Percentiles rank a stretch among this genome's conserved stretches.
These are phyloP conservation scores for Halocynthia roretzi DNA, from an alignment of 23 tunicate genomes.

Conservation along the genomic window DNA sequence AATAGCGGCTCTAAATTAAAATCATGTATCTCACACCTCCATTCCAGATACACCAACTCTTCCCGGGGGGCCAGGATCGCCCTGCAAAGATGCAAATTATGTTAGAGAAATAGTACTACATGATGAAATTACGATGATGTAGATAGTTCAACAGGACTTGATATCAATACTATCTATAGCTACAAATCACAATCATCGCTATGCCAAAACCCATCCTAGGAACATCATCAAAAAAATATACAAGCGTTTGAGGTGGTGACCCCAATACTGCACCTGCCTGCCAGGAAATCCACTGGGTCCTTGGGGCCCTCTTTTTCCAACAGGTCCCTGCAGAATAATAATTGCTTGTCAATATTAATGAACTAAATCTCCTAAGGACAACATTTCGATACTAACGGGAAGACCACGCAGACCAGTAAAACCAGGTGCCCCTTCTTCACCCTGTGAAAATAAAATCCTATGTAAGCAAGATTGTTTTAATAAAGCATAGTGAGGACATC, in stretches of 20 bases:
- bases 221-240: background rate
- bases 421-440: background rate
- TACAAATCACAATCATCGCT: too few relatives aligned
- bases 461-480: background rate
- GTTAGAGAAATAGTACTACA: too few relatives aligned
- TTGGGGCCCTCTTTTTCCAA: background rate
- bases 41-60: background rate
- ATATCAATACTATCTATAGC: too few relatives aligned
- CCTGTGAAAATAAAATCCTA: background rate
- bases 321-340: background rate
- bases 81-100: background rate
- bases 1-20: background rate
- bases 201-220: too few relatives aligned
- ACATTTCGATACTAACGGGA: background rate
- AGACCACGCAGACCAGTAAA: background rate
- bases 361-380: background rate
- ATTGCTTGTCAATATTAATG: background rate
- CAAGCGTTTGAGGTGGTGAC: background rate
- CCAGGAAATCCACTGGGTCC: slow-evolving; percentile 9
- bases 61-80: slow-evolving; percentile 3
- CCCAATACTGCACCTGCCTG: slow-evolving; percentile 21
- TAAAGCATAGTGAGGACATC: background rate
- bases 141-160: too few relatives aligned
- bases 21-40: background rate
- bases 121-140: too few relatives aligned